Base-by-base conservation (phyloP, 2,888 invertebrate species). In the Hoplodrina ambigua region DNA sequence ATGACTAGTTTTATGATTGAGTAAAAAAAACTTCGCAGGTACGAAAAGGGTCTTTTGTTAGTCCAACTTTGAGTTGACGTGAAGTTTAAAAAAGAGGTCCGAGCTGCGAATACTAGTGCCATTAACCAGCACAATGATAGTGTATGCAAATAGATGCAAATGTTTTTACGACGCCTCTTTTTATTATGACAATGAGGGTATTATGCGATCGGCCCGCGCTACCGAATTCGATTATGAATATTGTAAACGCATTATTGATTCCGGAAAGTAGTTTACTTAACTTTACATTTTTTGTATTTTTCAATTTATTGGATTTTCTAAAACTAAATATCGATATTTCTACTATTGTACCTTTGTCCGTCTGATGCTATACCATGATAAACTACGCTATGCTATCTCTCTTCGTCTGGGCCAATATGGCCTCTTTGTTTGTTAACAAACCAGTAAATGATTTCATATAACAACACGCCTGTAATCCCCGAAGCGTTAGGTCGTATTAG, bases 61-160 rank as follows among this genome's bases (percentile, higher is more conserved):
- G 67, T 10, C 66, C 74, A 86, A 82, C 87, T 72, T 87, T 84
- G 77, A 81, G 81, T 77, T 82, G 72, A 81, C 76, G 77, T 69
- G 57, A 52, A 69, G 50, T 61, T 57, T 69, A 73, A 81, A 87
- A 85, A 86, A 87, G 72, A 69, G 75, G 80, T 55, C 76, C 70
- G 69, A 57, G 81, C 80, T 86, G 90, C 92, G 89, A 91, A 92
- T 89, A 90, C 87, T 87, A 91, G 89, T 89, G 87, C 86, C 88
- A 90, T 91, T 90, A 85, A 89, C 69, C 41, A 72, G 70, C 71
- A 86, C 87, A 89, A 92, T 92, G 86, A 89, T 84, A 88, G 86
- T 92, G 89, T 92, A 94, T 93, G 95, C 94, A 94, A 94, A 95
- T 94, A 91, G 87, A 88, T 91, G 91, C 91, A 90, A 92, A 92